Base-by-base conservation (phyloP, 2,113 vertebrate species). In the Motacilla alba region DNA sequence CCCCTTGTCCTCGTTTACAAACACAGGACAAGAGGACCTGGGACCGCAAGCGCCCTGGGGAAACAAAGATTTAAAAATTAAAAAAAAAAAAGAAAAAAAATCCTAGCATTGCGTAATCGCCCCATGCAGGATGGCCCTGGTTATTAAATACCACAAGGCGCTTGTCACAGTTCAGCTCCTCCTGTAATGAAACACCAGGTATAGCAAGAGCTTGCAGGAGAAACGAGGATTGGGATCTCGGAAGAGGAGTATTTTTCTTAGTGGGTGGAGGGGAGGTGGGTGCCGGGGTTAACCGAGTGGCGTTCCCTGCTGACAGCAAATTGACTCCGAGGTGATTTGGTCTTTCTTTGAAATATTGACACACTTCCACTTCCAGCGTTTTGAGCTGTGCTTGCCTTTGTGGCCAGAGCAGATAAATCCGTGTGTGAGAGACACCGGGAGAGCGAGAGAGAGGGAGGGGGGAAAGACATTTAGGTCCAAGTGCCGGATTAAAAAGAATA, bases 401-500 rank as follows among this genome's bases (percentile, higher is more conserved):
- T 91, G 94, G 89, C 75, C 78, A 79, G 83, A 94, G 93, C 55
- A 85, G 94, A 96, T 93, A 95, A 96, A 95, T 94, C 55, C 86
- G 72, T 89, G 86, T 94, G 82, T 81, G 91, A 93, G 92, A 94
- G 93, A 90, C 72, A 91, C 76, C 10, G n/a, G 78, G 91, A 97
- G 68, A 95, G 87, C n/a, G 35, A 79, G 68, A 74, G 60, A 39
- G 76, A 73, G 55, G 93, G 64, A 62, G 69, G 80, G 35, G 43
- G 92, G 27, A 46, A 73, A 90, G 75, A 95, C 92, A 87, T 94
- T 93, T 94, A 90, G 95, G 92, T 94, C 95, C 93, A 91, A 97
- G 96, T 94, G 94, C 93, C 92, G 96, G 94, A 81, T 97, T 96
- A 95, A 95, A 98, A 97, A 98, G 98, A 98, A 98, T 97, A 98